phyloP scores from a whole-genome alignment of 2,113 vertebrate genomes.

The Chamaea fasciata region DNA sequence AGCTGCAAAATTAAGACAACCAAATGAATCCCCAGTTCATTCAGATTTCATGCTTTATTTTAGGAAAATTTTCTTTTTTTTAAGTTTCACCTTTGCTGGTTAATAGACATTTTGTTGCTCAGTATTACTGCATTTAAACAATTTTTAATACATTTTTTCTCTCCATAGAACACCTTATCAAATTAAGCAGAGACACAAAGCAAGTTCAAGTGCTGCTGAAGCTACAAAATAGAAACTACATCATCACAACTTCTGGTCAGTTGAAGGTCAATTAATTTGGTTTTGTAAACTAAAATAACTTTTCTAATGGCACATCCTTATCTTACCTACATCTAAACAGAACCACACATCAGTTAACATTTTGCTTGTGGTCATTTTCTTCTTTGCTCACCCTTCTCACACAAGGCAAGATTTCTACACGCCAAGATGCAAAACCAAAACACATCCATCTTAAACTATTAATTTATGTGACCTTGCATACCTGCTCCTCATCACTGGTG shows the following conservation, averaged over 20 bases:
- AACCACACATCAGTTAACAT: rapidly evolving
- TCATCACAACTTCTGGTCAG: neutral
- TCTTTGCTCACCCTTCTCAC: neutral
- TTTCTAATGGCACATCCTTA: neutral
- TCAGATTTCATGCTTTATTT: neutral
- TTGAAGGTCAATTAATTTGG: neutral
- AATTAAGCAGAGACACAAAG: neutral
- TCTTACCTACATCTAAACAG: neutral
- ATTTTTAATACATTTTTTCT: neutral
- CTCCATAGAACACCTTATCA: neutral
- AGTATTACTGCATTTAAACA: neutral
- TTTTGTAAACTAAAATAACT: neutral
- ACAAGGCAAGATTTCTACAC: neutral
- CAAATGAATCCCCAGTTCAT: neutral
- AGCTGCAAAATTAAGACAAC: conserved; percentile 75
- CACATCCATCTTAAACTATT: neutral
- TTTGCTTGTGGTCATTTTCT: neutral
- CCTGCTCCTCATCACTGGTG: conserved; percentile 92
- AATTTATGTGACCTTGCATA: conserved; percentile 20
- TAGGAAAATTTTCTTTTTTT: neutral
- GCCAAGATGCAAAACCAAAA: neutral
- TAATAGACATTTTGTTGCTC: neutral
- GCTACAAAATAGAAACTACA: neutral
- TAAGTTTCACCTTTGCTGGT: neutral
- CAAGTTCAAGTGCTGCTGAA: neutral